These are phyloP conservation scores for Apodemia duryi DNA, from an alignment of 2,888 invertebrate species.

Conservation along the genomic window DNA sequence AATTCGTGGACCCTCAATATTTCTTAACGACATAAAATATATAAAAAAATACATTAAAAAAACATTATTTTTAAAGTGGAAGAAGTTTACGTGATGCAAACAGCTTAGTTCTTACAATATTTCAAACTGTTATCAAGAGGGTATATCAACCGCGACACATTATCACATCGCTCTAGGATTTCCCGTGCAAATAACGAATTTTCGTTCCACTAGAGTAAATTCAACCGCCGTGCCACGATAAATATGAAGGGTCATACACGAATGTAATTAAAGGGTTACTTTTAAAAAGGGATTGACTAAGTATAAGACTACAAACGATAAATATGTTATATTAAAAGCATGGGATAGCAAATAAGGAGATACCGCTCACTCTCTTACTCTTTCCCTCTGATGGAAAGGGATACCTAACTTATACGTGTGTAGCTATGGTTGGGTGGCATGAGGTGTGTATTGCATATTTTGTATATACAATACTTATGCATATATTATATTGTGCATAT, in stretches of 20 bases:
- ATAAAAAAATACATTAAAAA: background rate
- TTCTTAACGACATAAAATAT: background rate
- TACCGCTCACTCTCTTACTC: too few species aligned
- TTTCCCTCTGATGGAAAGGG: too few species aligned
- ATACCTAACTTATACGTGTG: too few species aligned
- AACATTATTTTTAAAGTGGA: background rate
- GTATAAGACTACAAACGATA: background rate
- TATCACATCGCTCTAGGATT: slow-evolving; percentile 5
- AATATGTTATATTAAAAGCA: background rate
- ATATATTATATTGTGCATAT: too few species aligned
- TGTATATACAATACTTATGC: too few species aligned
- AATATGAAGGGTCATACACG: background rate
- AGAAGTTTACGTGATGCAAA: background rate
- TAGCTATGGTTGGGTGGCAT: too few species aligned
- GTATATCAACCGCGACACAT: background rate
- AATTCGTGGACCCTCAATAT: too few species aligned
- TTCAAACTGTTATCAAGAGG: background rate
- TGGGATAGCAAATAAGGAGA: too few species aligned
- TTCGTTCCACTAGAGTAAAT: slow-evolving; percentile 7
- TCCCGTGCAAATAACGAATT: slow-evolving; percentile 2
- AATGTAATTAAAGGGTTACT: slow-evolving; percentile 5
- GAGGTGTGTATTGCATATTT: too few species aligned
- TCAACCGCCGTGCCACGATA: slow-evolving; percentile 2
- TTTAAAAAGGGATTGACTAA: background rate
- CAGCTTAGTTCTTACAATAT: background rate